Evolutionary conservation across 2,888 invertebrate species (phyloP).

Genomic region (Penaeus monodon): DNA sequence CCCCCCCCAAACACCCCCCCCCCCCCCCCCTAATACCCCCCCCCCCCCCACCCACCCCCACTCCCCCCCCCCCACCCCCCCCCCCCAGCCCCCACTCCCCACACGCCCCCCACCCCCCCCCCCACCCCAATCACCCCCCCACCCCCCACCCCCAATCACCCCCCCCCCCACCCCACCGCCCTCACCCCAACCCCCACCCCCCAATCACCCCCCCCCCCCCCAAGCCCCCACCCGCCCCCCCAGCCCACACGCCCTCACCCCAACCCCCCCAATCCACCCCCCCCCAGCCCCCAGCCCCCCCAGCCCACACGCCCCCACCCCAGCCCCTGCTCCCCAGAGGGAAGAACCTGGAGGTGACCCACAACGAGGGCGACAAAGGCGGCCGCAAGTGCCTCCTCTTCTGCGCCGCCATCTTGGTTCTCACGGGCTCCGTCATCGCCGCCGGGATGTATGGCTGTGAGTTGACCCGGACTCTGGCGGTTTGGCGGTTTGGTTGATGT

Average conservation of each 20-base stretch:
- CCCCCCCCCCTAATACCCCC: background rate
- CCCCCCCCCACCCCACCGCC: too few relatives aligned
- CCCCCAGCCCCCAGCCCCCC: background rate
- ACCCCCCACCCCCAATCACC: background rate
- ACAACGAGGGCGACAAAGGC: constrained; percentile 47
- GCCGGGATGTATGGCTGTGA: constrained; percentile 59
- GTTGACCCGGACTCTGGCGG: background rate
- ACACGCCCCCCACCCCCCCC: constrained; percentile 2
- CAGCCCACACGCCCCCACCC: background rate
- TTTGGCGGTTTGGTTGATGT: background rate
- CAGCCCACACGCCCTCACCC: background rate
- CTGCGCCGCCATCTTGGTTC: constrained; percentile 58
- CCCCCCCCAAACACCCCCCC: background rate
- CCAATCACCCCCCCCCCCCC: background rate
- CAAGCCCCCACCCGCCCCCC: constrained; percentile 4
- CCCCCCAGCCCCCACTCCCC: constrained; percentile 3
- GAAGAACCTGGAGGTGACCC: constrained; percentile 54
- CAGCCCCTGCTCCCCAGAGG: constrained; percentile 29
- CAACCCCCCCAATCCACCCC: background rate
- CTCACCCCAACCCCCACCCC: background rate
- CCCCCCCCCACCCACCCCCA: background rate
- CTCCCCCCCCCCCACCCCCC: constrained; percentile 13
- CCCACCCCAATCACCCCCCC: background rate
- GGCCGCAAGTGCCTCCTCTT: constrained; percentile 60
- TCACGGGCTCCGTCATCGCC: constrained; percentile 58